These are phyloP conservation scores for Crambe crambe DNA, from an alignment of 37 sponge, comb jelly and placozoan species.

Conservation along the genomic window DNA sequence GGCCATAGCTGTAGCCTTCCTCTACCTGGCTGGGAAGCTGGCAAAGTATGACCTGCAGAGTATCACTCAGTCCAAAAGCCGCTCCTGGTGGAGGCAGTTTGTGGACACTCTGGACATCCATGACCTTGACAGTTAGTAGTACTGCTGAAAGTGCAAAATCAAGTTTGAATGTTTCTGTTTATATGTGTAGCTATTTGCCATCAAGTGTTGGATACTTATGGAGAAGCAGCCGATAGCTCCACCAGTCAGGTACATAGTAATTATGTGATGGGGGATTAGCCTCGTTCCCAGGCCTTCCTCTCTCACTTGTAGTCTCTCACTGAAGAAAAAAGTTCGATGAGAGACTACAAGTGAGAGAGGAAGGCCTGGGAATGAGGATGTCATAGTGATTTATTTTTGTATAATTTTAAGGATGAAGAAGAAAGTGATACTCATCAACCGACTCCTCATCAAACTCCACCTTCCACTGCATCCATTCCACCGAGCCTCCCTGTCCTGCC, in stretches of 20 bases:
- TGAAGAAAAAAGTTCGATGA: too few relatives aligned
- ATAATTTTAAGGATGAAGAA: neutral
- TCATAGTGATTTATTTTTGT: neutral
- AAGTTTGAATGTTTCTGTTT: neutral
- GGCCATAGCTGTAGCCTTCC: conserved; percentile 81
- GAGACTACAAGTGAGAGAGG: too few relatives aligned
- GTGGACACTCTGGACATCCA: conserved; percentile 76
- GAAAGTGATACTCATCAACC: neutral
- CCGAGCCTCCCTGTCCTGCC: neutral
- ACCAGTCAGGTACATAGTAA: neutral
- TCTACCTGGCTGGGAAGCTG: conserved; percentile 83
- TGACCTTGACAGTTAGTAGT: conserved; percentile 70
- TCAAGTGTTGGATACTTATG: conserved; percentile 70
- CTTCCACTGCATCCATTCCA: conserved; percentile 14
- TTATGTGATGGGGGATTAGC: too few relatives aligned
- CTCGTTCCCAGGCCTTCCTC: too few relatives aligned
- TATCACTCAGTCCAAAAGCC: conserved; percentile 25
- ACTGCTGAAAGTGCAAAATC: neutral
- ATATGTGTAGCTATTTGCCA: conserved; percentile 57
- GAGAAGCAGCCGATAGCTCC: conserved; percentile 30
- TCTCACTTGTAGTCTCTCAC: too few relatives aligned
- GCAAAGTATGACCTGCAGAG: conserved; percentile 68
- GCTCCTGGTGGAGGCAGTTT: conserved; percentile 91
- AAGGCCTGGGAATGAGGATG: too few relatives aligned
- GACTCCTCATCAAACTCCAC: neutral